Conservation (phyloP, 2,113 vertebrate species). For the Heterochromis multidens region DNA sequence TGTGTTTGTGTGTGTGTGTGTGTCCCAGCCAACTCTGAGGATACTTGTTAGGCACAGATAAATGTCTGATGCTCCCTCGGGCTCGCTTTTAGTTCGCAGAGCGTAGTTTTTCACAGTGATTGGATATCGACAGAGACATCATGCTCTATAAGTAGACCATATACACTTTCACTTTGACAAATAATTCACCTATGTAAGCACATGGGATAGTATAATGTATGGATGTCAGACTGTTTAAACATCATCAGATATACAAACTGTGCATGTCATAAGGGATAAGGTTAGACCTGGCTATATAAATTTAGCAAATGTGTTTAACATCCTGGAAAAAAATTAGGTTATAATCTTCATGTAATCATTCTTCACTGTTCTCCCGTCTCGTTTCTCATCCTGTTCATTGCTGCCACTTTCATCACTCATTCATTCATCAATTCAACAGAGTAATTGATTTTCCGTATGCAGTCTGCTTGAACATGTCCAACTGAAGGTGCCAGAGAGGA, state of each 20-base stretch:
- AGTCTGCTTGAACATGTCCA: slow-evolving; percentile 8
- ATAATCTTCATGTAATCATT: not conserved
- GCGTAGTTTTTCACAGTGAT: slow-evolving; percentile 54
- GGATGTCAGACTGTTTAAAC: not conserved
- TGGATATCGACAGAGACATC: slow-evolving; percentile 58
- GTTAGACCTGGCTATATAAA: not conserved
- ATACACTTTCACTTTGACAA: not conserved
- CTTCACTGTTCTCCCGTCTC: not conserved
- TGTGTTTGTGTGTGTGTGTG: not conserved
- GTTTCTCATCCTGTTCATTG: not conserved
- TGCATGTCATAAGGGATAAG: not conserved
- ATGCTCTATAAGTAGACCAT: slow-evolving; percentile 32
- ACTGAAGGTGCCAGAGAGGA: slow-evolving; percentile 14
- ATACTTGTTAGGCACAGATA: slow-evolving; percentile 47
- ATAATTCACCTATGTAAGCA: not conserved
- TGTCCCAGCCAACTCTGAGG: not conserved
- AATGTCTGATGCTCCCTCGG: slow-evolving; percentile 39
- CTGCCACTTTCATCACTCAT: not conserved
- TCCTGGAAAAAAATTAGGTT: not conserved
- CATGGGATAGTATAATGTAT: not conserved
- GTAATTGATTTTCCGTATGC: not conserved
- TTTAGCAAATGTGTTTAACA: not conserved
- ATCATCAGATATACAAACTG: not conserved
- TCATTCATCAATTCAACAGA: not conserved
- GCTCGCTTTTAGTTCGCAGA: slow-evolving; percentile 41